A percentile compares a stretch with the other conserved stretches of the same genome.
These are phyloP conservation scores for Pectinophora gossypiella DNA, from an alignment of 1,140 invertebrate species.

Conservation along the genomic window DNA sequence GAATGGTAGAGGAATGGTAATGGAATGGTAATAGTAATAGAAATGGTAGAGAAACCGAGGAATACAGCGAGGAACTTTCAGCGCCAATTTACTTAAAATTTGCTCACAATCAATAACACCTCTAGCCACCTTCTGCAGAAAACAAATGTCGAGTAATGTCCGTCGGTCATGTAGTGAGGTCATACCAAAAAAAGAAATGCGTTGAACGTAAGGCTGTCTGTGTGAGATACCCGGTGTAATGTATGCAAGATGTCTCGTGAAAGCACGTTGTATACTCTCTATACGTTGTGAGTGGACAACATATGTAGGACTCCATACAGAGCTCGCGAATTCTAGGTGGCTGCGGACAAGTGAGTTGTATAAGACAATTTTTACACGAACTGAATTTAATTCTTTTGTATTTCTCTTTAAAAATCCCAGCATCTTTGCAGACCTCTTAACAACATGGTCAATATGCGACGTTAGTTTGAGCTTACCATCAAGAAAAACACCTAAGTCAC, in stretches of 20 bases:
- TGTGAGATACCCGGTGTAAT: neutral
- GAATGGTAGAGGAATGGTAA: neutral
- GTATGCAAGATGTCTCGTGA: neutral
- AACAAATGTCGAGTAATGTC: neutral
- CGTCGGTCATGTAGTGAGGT: neutral
- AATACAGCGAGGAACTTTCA: neutral
- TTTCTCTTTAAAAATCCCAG: conserved; percentile 1
- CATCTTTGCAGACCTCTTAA: neutral
- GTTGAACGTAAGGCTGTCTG: neutral
- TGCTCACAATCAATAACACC: neutral
- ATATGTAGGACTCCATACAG: conserved; percentile 2
- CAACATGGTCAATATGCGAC: neutral
- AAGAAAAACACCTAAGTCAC: neutral
- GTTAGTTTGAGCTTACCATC: neutral
- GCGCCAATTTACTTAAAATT: neutral
- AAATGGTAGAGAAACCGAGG: too few relatives aligned
- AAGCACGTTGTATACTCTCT: neutral
- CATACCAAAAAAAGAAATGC: neutral
- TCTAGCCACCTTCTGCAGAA: neutral
- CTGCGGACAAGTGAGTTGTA: neutral
- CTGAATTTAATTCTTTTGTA: neutral
- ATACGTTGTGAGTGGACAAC: neutral
- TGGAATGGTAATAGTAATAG: too few relatives aligned
- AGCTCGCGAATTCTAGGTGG: neutral
- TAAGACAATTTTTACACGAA: neutral